Conservation (phyloP, 2,113 vertebrate genomes). For the Ochotona princeps region DNA sequence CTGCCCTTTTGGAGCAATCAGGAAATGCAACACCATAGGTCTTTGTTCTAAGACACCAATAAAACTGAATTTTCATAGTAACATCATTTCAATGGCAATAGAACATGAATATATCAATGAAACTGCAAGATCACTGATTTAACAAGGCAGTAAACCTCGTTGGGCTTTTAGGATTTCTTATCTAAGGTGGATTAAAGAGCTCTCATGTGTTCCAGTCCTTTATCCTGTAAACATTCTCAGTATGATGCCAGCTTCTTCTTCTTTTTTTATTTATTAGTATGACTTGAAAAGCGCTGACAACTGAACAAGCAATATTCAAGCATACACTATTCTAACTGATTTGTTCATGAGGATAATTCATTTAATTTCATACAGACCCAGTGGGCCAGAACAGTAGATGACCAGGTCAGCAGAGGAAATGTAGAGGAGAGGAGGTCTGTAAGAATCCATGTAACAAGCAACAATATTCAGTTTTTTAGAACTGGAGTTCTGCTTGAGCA, state of each 20-base stretch:
- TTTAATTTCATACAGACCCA: slow-evolving; percentile 80
- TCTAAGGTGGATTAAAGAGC: slow-evolving; percentile 64
- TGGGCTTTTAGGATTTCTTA: slow-evolving; percentile 66
- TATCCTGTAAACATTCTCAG: slow-evolving; percentile 70
- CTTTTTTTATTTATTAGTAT: slow-evolving; percentile 60
- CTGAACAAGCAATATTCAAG: slow-evolving; percentile 79
- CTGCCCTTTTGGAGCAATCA: not conserved
- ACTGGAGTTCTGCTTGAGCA: slow-evolving; percentile 79
- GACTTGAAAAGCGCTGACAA: slow-evolving; percentile 76
- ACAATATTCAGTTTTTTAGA: slow-evolving; percentile 78
- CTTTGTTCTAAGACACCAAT: slow-evolving; percentile 22
- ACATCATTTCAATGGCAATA: slow-evolving; percentile 3
- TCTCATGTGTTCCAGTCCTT: slow-evolving; percentile 60
- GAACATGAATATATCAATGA: not conserved
- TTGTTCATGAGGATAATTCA: slow-evolving; percentile 80
- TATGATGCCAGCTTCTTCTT: slow-evolving; percentile 32
- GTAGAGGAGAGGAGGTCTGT: slow-evolving; percentile 69
- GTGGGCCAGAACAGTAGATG: slow-evolving; percentile 76
- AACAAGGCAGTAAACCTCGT: slow-evolving; percentile 52
- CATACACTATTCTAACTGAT: slow-evolving; percentile 68
- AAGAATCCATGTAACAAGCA: slow-evolving; percentile 76
- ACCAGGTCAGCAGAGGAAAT: slow-evolving; percentile 78
- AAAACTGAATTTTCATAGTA: not conserved
- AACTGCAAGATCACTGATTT: slow-evolving; percentile 43
- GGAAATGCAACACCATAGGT: not conserved